phyloP scores from a whole-genome alignment of 2,113 vertebrate species.

The Campylomormyrus numenius region DNA sequence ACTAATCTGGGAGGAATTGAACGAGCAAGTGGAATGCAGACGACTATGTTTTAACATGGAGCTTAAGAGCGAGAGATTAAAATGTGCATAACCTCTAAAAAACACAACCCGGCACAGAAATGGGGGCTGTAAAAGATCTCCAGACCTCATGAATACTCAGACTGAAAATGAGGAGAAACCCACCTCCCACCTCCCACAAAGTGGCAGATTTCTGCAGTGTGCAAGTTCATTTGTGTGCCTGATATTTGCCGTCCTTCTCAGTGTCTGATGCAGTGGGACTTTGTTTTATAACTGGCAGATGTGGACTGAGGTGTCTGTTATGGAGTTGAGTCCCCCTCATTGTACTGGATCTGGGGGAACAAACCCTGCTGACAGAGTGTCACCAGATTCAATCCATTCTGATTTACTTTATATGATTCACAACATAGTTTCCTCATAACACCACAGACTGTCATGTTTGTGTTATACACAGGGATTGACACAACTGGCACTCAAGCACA shows the following conservation, averaged over 20 bases:
- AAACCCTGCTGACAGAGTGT: background rate
- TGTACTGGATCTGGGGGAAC: background rate
- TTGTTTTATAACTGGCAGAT: background rate
- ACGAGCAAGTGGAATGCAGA: background rate
- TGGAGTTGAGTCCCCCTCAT: background rate
- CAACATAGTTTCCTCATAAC: background rate
- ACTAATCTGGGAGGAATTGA: background rate
- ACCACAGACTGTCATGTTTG: background rate
- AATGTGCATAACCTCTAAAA: background rate
- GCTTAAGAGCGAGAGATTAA: background rate
- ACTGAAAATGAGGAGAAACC: background rate
- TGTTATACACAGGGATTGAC: background rate
- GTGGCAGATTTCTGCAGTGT: background rate
- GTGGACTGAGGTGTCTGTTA: background rate
- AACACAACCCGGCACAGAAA: background rate
- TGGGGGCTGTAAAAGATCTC: background rate
- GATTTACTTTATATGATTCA: background rate
- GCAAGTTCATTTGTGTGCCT: background rate
- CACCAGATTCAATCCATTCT: background rate
- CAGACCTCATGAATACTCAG: background rate
- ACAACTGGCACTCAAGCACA: background rate
- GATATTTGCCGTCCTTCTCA: background rate
- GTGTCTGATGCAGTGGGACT: background rate
- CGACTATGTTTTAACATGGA: background rate
- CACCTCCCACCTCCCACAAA: background rate